Conservation (phyloP, 2,888 invertebrate genomes). For the Ectobius pallidus region DNA sequence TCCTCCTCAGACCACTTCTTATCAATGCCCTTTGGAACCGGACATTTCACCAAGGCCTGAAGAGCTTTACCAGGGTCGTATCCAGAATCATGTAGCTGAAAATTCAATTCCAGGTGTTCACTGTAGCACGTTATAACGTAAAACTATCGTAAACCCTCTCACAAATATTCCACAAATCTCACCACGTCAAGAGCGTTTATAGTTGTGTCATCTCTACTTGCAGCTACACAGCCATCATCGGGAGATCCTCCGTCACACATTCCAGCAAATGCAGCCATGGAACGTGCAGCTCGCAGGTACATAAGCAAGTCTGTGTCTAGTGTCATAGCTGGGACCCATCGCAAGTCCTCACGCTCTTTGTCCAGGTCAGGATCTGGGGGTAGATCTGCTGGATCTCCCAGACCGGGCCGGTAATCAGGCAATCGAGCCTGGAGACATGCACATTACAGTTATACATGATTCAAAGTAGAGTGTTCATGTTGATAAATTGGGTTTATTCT, state of each 20-base stretch:
- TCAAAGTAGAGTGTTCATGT: too few relatives aligned
- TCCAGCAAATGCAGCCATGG: constrained; percentile 98
- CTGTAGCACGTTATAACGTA: too few relatives aligned
- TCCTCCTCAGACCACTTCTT: constrained; percentile 99
- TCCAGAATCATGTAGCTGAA: constrained; percentile 89
- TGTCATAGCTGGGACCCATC: constrained; percentile 94
- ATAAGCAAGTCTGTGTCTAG: constrained; percentile 95
- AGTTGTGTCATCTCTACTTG: constrained; percentile 96
- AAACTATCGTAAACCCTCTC: too few relatives aligned
- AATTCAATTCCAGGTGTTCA: too few relatives aligned
- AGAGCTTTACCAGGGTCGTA: constrained; percentile 97
- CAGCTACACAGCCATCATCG: constrained; percentile 96
- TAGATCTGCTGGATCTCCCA: constrained; percentile 51
- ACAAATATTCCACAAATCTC: too few relatives aligned
- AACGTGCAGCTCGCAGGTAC: constrained; percentile 95
- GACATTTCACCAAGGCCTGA: constrained; percentile 95
- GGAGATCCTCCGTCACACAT: constrained; percentile 98
- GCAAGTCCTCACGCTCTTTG: constrained; percentile 80
- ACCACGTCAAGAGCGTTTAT: constrained; percentile 95
- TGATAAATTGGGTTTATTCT: too few relatives aligned
- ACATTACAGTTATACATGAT: too few relatives aligned
- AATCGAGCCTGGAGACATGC: constrained; percentile 61
- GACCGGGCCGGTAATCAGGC: constrained; percentile 62
- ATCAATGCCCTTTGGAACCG: constrained; percentile 95
- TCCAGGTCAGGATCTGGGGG: constrained; percentile 59